Evolutionary conservation across 1,140 invertebrate species (phyloP), one percentile per base, ranked within the genome.

Genomic region (Pseudachorutes palmiensis): DNA sequence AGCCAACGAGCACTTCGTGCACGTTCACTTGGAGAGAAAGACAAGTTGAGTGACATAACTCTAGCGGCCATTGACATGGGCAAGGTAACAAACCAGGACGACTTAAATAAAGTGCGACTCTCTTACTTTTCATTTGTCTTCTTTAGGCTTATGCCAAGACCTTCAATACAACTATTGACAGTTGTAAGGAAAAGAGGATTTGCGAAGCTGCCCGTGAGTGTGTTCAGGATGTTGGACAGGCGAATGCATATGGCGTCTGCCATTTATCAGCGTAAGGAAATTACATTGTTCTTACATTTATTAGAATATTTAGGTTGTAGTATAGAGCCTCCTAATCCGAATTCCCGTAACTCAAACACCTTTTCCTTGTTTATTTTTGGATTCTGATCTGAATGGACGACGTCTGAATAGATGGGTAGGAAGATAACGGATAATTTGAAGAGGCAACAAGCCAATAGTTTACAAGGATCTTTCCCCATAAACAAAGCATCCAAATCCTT

Each of bases 141-240:
- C n/a, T 63, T 14, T 66, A 87, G 83, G 90, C 90, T 64, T 94
- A 92, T 79, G 86, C 92, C 36, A 84, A 85, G 75, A 89, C 91
- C 2, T 86, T 93, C 74, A 84, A 86, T 64, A 88, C 86, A n/a
- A 82, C 83, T 22, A 87, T 93, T 74, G 88, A 91, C 72, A 82
- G 82, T 68, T 92, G 90, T 76, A 85, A 87, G 76, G 86, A 86
- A 81, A 90, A 84, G 77, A 89, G 85, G 80, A 83, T 94, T 55
- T 95, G 92, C 76, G 89, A 94, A 75, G 91, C 91, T 1, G 93
- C 90, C 76, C 86, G 83, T 26, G 91, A 93, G 76, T 94, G 91
- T 77, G 83, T 88, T n/a, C 81, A 82, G 9, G 90, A 92, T 75
- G 86, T 73, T 26, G 72, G 67, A 55, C 63, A 70, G 30, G 59